Evolutionary conservation across 2,113 vertebrate species (phyloP).

Genomic region (Lanius ludovicianus): DNA sequence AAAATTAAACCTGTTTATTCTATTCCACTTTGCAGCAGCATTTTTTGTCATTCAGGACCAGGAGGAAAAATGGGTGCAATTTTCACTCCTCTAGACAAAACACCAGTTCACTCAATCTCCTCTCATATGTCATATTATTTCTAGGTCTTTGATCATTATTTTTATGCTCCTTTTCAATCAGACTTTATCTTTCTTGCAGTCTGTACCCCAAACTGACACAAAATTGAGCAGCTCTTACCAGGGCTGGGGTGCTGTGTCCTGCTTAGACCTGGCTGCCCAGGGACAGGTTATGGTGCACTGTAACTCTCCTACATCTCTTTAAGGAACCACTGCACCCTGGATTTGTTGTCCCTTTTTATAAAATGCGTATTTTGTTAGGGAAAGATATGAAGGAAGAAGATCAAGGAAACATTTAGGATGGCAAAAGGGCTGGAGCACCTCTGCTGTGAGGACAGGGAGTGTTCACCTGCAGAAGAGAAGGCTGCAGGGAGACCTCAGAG

Average conservation of each 20-base stretch:
- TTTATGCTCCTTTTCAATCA: background rate
- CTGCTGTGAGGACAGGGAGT: accelerated
- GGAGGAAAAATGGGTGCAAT: background rate
- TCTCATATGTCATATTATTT: background rate
- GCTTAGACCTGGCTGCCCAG: background rate
- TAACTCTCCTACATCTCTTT: background rate
- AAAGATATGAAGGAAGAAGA: background rate
- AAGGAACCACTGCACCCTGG: background rate
- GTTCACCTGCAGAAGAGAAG: background rate
- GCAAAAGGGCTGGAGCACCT: background rate
- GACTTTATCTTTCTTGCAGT: background rate
- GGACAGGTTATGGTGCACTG: background rate
- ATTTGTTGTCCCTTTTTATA: background rate
- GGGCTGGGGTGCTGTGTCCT: background rate
- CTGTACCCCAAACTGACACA: background rate
- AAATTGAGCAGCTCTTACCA: background rate
- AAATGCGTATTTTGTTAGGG: background rate
- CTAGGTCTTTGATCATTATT: background rate
- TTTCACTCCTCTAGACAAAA: background rate
- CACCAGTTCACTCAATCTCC: background rate
- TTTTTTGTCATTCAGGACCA: background rate
- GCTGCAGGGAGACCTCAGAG: background rate
- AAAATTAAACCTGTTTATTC: conserved; percentile 14
- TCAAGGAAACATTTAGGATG: background rate
- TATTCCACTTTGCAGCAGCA: background rate